Evolutionary conservation across 2,113 vertebrate species (phyloP).

Genomic region (Prunella fulvescens): DNA sequence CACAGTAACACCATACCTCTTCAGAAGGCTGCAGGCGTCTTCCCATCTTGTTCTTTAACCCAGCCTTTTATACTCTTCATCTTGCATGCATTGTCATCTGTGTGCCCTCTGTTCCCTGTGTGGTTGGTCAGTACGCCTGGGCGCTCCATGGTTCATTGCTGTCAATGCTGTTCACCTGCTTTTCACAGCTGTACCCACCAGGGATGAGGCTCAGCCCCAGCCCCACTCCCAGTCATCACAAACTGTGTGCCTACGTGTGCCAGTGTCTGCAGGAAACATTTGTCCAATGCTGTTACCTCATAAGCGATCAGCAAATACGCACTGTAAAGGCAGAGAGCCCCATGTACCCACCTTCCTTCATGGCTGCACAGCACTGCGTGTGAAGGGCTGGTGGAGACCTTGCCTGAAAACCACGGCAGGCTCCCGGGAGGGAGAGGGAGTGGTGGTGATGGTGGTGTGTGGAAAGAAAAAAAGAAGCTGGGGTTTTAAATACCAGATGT

Average conservation of each 20-base stretch:
- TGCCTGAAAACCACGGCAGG: neutral
- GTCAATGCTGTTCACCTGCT: neutral
- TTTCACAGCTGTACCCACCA: neutral
- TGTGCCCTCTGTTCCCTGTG: neutral
- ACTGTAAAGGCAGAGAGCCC: neutral
- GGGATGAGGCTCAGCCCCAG: neutral
- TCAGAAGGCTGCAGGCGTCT: neutral
- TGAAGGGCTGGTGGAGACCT: neutral
- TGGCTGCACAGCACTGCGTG: neutral
- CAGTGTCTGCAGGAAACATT: neutral
- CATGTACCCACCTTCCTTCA: no score
- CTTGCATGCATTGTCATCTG: neutral
- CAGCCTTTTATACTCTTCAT: neutral
- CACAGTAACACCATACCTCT: neutral
- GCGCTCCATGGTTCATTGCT: neutral
- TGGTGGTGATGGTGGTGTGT: neutral
- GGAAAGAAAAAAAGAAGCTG: neutral
- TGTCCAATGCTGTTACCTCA: neutral
- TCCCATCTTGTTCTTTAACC: neutral
- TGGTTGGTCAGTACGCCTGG: neutral
- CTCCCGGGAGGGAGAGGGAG: rapidly evolving
- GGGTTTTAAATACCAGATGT: neutral
- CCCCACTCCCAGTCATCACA: neutral
- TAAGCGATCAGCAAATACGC: neutral
- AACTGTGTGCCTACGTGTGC: neutral